Conservation (phyloP, 2,113 vertebrate genomes). For the Anguilla japonica region DNA sequence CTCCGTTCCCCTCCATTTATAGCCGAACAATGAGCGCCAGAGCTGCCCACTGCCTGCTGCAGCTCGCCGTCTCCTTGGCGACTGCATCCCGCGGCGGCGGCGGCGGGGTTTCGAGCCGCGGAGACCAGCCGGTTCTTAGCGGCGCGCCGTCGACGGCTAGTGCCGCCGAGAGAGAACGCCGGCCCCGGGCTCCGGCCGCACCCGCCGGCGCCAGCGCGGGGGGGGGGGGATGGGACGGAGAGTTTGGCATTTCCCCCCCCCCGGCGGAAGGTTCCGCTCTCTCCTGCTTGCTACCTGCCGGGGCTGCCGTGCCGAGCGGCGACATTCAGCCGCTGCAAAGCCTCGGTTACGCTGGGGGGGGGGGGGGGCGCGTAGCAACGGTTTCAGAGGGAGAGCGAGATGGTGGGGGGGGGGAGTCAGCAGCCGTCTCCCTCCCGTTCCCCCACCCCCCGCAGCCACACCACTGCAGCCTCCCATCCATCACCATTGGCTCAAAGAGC, state of each 20-base stretch:
- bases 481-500: not conserved
- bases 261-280: conserved; percentile 16
- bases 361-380: not conserved
- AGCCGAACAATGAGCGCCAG: not conserved
- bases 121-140: not conserved
- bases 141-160: not conserved
- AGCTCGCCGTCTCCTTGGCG: conserved; percentile 31
- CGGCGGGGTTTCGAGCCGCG: not conserved
- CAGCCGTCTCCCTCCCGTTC: no score
- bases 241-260: conserved; percentile 25
- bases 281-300: conserved; percentile 32
- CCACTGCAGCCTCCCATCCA: not conserved
- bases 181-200: conserved; percentile 19
- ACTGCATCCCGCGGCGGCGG: conserved; percentile 12
- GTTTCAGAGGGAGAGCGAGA: not conserved
- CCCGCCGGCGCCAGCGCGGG: conserved; percentile 26
- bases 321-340: conserved; percentile 26
- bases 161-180: not conserved
- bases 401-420: not conserved
- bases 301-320: not conserved
- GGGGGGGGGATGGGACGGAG: not conserved
- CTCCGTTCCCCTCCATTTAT: not conserved
- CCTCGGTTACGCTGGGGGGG: not conserved
- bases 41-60: not conserved
- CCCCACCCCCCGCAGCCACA: not conserved